A percentile compares a stretch with the other conserved stretches of the same genome.
Conservation (phyloP, 2,797 vertebrate species). For the Sebastes umbrosus region DNA sequence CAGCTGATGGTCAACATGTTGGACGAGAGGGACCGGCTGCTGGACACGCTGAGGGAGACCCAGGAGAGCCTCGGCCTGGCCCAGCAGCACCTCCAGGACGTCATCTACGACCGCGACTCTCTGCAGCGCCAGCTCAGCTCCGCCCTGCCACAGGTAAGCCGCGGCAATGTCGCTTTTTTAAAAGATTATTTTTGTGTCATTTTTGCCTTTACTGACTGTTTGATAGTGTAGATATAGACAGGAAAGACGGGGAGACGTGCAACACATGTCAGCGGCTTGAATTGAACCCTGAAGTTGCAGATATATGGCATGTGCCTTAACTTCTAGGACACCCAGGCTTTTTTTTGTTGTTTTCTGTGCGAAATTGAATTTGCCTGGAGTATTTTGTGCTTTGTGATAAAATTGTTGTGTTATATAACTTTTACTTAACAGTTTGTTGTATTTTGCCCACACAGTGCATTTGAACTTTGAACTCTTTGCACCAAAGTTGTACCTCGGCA, state of each 20-base stretch:
- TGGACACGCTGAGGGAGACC: constrained; percentile 96
- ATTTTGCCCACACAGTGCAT: neutral
- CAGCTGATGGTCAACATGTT: constrained; percentile 99
- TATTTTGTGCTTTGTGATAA: neutral
- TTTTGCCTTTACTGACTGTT: neutral
- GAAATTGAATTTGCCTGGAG: neutral
- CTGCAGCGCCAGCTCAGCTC: constrained; percentile 98
- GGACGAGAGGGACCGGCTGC: constrained; percentile 96
- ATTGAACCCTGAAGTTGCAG: too few relatives aligned
- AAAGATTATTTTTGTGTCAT: neutral
- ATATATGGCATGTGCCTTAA: neutral
- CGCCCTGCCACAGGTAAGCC: constrained; percentile 93
- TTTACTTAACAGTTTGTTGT: neutral
- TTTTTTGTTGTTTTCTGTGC: neutral
- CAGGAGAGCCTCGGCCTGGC: constrained; percentile 95
- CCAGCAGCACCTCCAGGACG: constrained; percentile 96
- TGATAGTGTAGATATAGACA: neutral
- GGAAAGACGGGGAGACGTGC: neutral
- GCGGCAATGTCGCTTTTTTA: neutral
- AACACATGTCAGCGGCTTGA: neutral
- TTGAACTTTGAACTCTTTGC: neutral
- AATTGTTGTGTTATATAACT: neutral
- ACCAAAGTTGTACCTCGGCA: neutral
- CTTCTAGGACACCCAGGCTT: neutral
- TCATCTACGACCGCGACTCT: constrained; percentile 96